Evolutionary conservation across 2,113 vertebrate genomes (phyloP), one percentile per base, ranked within the genome.

Genomic region (Hepsetus odoe): DNA sequence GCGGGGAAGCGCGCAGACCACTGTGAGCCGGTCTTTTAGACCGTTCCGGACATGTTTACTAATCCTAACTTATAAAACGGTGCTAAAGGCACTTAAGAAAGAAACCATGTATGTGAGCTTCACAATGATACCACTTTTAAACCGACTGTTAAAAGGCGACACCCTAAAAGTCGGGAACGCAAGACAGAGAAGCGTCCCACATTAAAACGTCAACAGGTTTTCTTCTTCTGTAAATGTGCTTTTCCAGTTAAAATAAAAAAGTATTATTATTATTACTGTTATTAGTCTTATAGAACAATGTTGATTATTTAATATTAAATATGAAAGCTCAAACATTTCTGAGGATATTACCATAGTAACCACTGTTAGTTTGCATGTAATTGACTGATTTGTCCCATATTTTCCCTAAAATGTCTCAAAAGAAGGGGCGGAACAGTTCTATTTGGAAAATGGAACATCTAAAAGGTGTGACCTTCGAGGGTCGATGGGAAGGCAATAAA

Each of bases 1-100:
- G 53, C 58, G 59, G 66, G 24, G 69, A 79, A 90, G 85, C 82
- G 86, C 87, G 72, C 81, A 62, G 35, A 32, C 56, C 44, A 30
- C 12, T 32, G 28, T 32, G n/a, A 76, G 62, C 49, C 30, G 32
- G 13, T 12, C n/a, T 42, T 9, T 0, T 65, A 75, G 30, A 75
- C 44, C 7, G 44, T 18, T 79, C 72, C 35, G 53, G 20, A 77
- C 33, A 71, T 66, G 72, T 65, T 74, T 77, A 61, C 11, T 67
- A 12, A 66, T 58, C 66, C 59, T 8, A 83, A 81, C 89, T 84
- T 84, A 84, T 70, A 53, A 53, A 75, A 35, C 10, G 2, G 40
- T 44, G 38, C 22, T 72, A 32, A 56, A 72, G 59, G 9, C 33
- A 22, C 70, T 59, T 72, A 58, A 38, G 32, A 55, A 26, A 26